phyloP scores from a whole-genome alignment of 2,888 invertebrate genomes.

The Melanotus villosus region DNA sequence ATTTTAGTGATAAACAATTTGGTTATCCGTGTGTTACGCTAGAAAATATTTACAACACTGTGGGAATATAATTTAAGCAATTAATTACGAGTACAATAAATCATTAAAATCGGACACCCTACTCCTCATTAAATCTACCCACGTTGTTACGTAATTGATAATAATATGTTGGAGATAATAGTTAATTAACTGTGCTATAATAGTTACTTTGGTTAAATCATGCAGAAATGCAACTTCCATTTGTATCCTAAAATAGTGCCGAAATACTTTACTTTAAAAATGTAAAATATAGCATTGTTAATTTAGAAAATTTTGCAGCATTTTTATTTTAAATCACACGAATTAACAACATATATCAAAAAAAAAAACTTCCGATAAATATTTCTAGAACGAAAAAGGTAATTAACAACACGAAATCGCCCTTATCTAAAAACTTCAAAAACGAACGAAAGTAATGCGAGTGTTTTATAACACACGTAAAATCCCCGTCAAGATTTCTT shows the following conservation, averaged over 20 bases:
- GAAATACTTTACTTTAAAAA: no score
- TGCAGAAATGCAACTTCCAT: background rate
- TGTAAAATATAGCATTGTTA: no score
- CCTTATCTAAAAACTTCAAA: constrained; percentile 7
- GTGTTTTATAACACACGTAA: constrained; percentile 13
- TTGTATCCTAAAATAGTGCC: no score
- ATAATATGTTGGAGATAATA: background rate
- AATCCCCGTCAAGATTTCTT: constrained; percentile 11
- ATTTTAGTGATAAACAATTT: no score
- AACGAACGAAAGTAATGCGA: constrained; percentile 2
- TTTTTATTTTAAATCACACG: no score
- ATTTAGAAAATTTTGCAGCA: no score
- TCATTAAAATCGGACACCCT: constrained; percentile 2
- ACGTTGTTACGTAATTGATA: constrained; percentile 1
- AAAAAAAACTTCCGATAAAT: background rate
- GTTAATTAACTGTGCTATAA: background rate
- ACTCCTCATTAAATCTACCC: constrained; percentile 6
- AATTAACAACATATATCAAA: no score
- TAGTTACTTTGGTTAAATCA: background rate
- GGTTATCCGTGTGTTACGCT: no score
- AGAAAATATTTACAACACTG: no score
- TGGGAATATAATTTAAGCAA: background rate
- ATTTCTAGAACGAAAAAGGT: background rate
- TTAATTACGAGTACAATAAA: background rate
- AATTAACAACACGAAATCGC: background rate